Evolutionary conservation across 2,113 vertebrate genomes (phyloP).

Genomic region (Sinocyclocheilus anophthalmus): DNA sequence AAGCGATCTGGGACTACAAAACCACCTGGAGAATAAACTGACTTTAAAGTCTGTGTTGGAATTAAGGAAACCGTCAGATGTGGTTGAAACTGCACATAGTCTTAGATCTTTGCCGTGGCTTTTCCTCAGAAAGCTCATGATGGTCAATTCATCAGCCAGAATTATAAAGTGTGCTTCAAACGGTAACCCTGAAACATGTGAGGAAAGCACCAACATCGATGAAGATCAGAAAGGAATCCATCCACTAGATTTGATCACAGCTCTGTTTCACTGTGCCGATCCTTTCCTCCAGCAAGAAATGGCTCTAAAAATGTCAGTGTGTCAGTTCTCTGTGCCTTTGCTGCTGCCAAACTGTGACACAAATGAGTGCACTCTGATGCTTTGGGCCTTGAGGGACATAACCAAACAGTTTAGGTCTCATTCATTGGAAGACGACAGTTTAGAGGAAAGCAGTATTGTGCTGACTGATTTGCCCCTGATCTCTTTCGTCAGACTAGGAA

Average conservation of each 20-base stretch:
- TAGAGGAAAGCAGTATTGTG: constrained; percentile 29
- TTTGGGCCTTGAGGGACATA: constrained; percentile 71
- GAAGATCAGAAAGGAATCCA: constrained; percentile 49
- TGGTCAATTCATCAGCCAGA: constrained; percentile 57
- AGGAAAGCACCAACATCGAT: not conserved
- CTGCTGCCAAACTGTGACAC: constrained; percentile 71
- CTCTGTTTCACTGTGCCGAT: constrained; percentile 73
- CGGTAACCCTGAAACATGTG: not conserved
- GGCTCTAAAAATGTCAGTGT: constrained; percentile 71
- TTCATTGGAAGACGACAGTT: not conserved
- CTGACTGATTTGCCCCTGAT: constrained; percentile 67
- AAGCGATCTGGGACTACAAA: constrained; percentile 44
- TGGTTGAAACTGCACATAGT: constrained; percentile 10
- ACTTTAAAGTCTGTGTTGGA: constrained; percentile 50
- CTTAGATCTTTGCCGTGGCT: constrained; percentile 40
- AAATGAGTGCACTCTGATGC: constrained; percentile 67
- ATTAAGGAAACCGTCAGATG: constrained; percentile 41
- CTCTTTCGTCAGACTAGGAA: constrained; percentile 76
- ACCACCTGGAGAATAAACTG: constrained; percentile 48
- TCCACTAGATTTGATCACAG: constrained; percentile 74
- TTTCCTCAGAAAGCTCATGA: constrained; percentile 56
- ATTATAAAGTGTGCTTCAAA: constrained; percentile 19
- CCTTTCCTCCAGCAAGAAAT: constrained; percentile 70
- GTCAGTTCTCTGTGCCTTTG: constrained; percentile 76
- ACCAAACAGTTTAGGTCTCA: constrained; percentile 54